Evolutionary conservation across 2,888 invertebrate species (phyloP).

Genomic region (Pachydiplax longipennis): DNA sequence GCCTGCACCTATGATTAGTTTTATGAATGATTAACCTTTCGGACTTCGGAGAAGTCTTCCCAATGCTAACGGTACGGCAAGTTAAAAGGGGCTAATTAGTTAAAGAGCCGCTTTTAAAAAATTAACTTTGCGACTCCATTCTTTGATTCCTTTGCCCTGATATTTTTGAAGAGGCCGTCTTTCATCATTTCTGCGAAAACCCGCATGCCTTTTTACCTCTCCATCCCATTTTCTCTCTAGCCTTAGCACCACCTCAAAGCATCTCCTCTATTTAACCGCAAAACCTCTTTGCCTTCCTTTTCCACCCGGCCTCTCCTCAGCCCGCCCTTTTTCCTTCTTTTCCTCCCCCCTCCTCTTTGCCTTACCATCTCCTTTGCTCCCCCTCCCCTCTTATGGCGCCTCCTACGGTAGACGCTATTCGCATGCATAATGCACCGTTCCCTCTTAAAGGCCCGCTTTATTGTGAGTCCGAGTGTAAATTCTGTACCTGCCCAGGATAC

Average conservation of each 20-base stretch:
- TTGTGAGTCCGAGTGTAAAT: constrained; percentile 45
- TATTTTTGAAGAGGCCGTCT: too few species aligned
- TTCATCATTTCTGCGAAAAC: not conserved
- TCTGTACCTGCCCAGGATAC: constrained; percentile 34
- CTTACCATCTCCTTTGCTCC: not conserved
- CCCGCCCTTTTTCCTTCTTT: not conserved
- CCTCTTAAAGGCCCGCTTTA: constrained; percentile 39
- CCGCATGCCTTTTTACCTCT: not conserved
- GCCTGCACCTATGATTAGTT: too few species aligned
- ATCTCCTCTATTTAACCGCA: constrained; percentile 28
- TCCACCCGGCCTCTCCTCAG: not conserved
- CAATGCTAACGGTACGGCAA: too few species aligned
- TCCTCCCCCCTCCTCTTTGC: not conserved
- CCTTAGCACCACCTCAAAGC: not conserved
- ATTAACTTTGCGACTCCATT: too few species aligned
- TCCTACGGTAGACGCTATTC: constrained; percentile 16
- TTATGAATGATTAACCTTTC: too few species aligned
- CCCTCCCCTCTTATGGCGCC: not conserved
- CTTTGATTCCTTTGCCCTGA: too few species aligned
- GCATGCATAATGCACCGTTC: constrained; percentile 38
- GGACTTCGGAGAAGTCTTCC: too few species aligned
- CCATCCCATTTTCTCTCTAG: not conserved
- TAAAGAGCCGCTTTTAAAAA: too few species aligned
- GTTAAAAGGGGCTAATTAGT: too few species aligned
- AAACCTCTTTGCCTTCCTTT: constrained; percentile 34